phyloP scores from a whole-genome alignment of 1,140 invertebrate genomes.

The Papilio aristodemus region DNA sequence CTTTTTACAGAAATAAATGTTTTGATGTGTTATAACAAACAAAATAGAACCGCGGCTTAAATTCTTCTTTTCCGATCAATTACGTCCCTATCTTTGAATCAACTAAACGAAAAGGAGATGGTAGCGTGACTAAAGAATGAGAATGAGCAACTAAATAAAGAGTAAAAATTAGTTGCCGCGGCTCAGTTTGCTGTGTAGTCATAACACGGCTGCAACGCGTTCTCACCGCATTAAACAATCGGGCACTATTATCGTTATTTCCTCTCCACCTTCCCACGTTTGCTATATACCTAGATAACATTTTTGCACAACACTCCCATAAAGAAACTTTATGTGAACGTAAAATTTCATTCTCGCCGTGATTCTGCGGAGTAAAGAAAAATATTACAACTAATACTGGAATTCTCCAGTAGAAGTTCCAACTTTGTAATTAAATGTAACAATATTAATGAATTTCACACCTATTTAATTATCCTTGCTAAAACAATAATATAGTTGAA shows the following conservation, averaged over 20 bases:
- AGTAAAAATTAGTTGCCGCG: background rate
- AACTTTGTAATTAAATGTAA: conserved; percentile 20
- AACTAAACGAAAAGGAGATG: no score
- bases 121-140: no score
- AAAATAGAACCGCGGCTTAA: no score
- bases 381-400: conserved; percentile 4
- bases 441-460: background rate
- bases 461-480: background rate
- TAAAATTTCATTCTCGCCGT: conserved; percentile 15
- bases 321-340: conserved; percentile 17
- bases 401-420: background rate
- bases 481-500: background rate
- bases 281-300: conserved; percentile 3
- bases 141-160: no score
- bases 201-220: background rate
- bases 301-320: conserved; percentile 2
- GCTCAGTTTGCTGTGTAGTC: background rate
- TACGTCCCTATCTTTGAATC: no score
- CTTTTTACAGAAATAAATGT: no score
- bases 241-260: background rate
- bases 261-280: background rate
- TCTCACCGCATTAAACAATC: background rate
- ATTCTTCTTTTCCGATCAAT: no score
- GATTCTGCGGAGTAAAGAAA: background rate
- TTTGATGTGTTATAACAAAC: no score